Evolutionary conservation across 2,113 vertebrate species (phyloP).

Genomic region (Sturnira hondurensis): DNA sequence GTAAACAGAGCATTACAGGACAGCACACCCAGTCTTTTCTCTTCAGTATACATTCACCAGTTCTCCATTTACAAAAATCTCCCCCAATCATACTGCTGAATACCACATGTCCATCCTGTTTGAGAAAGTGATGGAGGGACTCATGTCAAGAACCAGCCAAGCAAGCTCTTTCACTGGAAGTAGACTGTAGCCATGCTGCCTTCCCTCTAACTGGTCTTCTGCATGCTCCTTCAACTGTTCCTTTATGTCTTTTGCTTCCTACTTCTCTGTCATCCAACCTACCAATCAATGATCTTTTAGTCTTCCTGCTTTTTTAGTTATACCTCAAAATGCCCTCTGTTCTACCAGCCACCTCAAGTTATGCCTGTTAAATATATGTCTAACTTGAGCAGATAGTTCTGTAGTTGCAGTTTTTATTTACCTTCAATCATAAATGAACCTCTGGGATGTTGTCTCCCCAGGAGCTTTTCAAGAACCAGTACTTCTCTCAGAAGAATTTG

Average conservation of each 20-base stretch:
- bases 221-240: neutral
- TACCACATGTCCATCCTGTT: conserved; percentile 60
- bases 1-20: conserved; percentile 69
- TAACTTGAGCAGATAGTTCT: conserved; percentile 38
- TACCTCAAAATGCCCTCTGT: neutral
- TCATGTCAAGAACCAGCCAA: conserved; percentile 36
- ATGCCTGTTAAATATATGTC: conserved; percentile 29
- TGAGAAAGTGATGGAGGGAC: conserved; percentile 31
- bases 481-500: neutral
- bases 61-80: conserved; percentile 53
- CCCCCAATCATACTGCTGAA: conserved; percentile 48
- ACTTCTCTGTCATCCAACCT: neutral
- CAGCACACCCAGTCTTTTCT: conserved; percentile 40
- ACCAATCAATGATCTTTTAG: neutral
- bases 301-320: conserved; percentile 24
- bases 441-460: neutral
- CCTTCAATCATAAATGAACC: neutral
- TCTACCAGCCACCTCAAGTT: conserved; percentile 40
- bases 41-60: conserved; percentile 44
- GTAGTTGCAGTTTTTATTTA: conserved; percentile 13
- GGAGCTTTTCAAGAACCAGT: neutral
- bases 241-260: neutral
- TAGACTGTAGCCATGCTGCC: neutral
- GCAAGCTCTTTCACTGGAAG: neutral
- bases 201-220: neutral